Evolutionary conservation across 64 coral and sea anemone genomes (phyloP), one percentile per base, ranked within the genome.

Genomic region (Dendronephthya gigantea): DNA sequence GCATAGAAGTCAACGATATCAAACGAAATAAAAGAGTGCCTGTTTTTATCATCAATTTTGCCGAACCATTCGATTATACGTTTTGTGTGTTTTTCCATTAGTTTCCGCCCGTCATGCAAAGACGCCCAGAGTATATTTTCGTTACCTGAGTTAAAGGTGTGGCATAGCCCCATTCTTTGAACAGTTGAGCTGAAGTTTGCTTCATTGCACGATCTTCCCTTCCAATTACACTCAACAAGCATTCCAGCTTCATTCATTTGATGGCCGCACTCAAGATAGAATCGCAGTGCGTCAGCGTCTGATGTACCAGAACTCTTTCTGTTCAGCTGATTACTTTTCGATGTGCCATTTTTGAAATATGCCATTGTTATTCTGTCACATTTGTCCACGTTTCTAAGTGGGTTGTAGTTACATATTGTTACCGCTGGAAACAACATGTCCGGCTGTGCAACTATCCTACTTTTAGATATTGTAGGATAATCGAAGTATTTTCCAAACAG

Each of bases 131-230:
- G n/a, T n/a, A n/a, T 30, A 30, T 66, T 66, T n/a, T 22, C 6
- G 41, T 68, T 74, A 87, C 85, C 85, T 70, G 55, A 70, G 40
- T 87, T 87, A 33, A 87, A 87, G 0, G 85, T 87, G 29, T 70
- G 29, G 48, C 85, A 87, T 27, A 76, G 39, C 29, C 85, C 85
- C 33, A 87, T 47, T 70, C 85, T 68, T 17, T 50, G 15, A 3
- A 68, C 1, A 23, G 22, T 74, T 40, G 65, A 14, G n/a, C 50
- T 87, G 28, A 87, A 87, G 74, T 87, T n/a, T 12, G 70, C 31
- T 22, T 56, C 35, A 34, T 35, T 19, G 35, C 85, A 87, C 1
- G 13, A 22, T 40, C 43, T 29, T 70, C 85, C 85, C 39, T 87
- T 70, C 85, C 55, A 68, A 0, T 23, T 74, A 43, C 85, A 87